A percentile compares a stretch with the other conserved stretches of the same genome.
These are phyloP conservation scores for Bellardia bayeri DNA, from an alignment of 2,888 invertebrate species.

Conservation along the genomic window DNA sequence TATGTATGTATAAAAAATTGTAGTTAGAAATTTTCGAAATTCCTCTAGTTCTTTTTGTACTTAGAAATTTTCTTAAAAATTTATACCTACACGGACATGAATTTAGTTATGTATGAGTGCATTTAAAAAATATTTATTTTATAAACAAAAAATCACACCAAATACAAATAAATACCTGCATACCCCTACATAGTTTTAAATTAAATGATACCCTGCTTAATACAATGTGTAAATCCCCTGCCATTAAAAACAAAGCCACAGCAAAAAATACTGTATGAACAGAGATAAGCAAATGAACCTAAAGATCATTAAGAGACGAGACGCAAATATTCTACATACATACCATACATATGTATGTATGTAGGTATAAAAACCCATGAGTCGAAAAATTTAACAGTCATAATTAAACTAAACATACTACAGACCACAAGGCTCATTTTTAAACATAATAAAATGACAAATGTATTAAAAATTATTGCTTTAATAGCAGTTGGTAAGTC, in stretches of 20 bases:
- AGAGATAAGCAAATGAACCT: conserved; percentile 56
- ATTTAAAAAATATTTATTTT: background rate
- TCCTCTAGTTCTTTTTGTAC: conserved; percentile 6
- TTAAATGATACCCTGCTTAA: background rate
- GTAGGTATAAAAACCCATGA: conserved; percentile 28
- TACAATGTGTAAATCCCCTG: conserved; percentile 53
- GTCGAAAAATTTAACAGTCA: conserved; percentile 17
- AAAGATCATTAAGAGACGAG: conserved; percentile 48
- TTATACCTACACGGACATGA: no score
- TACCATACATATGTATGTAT: no score
- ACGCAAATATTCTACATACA: background rate
- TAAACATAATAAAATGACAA: conserved; percentile 40
- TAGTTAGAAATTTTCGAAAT: conserved; percentile 27
- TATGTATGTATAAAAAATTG: background rate
- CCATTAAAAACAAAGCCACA: background rate
- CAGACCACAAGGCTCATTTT: conserved; percentile 16
- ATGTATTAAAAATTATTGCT: conserved; percentile 44
- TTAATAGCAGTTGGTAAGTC: conserved; percentile 53
- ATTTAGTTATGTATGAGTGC: background rate
- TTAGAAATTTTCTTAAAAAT: background rate
- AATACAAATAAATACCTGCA: background rate
- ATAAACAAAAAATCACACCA: background rate
- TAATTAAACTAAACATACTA: conserved; percentile 1
- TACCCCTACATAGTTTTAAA: no score
- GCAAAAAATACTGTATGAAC: background rate